Percentiles rank a stretch among this genome's conserved stretches.
phyloP scores from a whole-genome alignment of 2,797 vertebrate species.

The Chelonia mydas region DNA sequence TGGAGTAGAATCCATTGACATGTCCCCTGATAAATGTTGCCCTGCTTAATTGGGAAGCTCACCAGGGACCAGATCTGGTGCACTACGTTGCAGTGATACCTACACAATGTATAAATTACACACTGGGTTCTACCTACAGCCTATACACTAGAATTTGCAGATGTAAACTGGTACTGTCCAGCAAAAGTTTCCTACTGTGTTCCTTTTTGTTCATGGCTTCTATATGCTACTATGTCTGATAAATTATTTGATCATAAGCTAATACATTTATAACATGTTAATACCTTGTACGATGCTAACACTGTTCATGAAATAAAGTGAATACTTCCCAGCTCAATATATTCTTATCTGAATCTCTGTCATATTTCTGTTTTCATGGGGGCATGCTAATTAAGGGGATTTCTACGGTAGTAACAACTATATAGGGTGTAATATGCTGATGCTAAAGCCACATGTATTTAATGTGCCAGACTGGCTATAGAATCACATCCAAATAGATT shows the following conservation, averaged over 20 bases:
- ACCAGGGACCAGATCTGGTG: accelerated
- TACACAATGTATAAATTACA: not conserved
- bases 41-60: not conserved
- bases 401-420: not conserved
- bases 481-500: conserved; percentile 43
- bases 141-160: not conserved
- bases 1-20: not conserved
- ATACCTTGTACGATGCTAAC: not conserved
- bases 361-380: not conserved
- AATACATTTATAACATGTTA: not conserved
- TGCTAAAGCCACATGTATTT: not conserved
- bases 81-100: not conserved
- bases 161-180: not conserved
- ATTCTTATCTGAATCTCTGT: not conserved
- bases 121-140: not conserved
- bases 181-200: not conserved
- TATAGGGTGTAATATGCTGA: not conserved
- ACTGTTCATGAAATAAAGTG: not conserved
- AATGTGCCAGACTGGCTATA: not conserved
- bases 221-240: not conserved
- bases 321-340: not conserved
- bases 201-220: not conserved
- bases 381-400: not conserved
- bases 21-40: not conserved
- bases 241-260: not conserved